Conservation (phyloP, 2,888 invertebrate species). For the Glyphotaelius pellucidus region DNA sequence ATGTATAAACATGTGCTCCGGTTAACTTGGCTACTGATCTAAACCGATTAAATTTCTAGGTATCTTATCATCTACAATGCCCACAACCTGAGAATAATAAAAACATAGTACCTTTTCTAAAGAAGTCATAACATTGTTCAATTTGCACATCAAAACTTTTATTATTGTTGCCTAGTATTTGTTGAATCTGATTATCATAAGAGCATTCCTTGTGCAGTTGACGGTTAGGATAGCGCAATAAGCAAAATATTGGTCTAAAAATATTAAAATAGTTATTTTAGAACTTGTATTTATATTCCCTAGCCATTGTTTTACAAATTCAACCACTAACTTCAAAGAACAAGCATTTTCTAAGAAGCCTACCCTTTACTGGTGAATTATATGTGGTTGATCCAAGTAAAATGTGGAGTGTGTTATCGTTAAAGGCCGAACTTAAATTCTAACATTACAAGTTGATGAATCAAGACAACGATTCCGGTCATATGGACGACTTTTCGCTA, state of each 20-base stretch:
- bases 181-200: background rate
- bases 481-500: background rate
- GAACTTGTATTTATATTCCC: background rate
- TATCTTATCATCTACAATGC: background rate
- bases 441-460: background rate
- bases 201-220: background rate
- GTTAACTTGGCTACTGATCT: background rate
- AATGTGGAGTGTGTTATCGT: background rate
- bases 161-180: background rate
- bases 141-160: background rate
- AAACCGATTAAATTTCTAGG: background rate
- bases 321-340: background rate
- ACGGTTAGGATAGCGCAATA: background rate
- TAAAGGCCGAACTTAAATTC: background rate
- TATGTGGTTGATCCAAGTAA: background rate
- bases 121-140: background rate
- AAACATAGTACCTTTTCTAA: background rate
- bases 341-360: background rate
- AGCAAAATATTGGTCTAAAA: background rate
- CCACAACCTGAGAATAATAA: background rate
- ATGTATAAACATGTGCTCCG: conserved; percentile 45
- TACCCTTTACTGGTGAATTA: background rate
- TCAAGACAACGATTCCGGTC: background rate
- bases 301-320: background rate
- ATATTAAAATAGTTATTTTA: background rate